A percentile compares a stretch with the other conserved stretches of the same genome.
These are phyloP conservation scores for Meleagris gallopavo DNA, from an alignment of 2,113 vertebrate species.

Conservation along the genomic window DNA sequence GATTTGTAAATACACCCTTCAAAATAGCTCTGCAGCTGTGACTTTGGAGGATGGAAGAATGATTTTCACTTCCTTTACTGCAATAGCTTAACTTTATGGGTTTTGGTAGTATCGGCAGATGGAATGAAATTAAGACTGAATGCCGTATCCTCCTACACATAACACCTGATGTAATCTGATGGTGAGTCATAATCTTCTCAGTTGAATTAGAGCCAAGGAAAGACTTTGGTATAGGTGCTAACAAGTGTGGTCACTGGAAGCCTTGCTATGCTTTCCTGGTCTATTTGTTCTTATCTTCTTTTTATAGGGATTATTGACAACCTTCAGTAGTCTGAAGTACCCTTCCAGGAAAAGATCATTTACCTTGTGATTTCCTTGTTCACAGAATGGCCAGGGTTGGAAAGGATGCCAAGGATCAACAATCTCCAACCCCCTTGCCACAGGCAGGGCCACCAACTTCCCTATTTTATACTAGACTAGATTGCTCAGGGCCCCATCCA, in stretches of 20 bases:
- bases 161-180: not conserved
- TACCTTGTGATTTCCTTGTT: not conserved
- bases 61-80: constrained; percentile 10
- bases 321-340: not conserved
- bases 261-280: not conserved
- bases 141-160: not conserved
- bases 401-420: no score
- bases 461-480: no score
- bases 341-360: not conserved
- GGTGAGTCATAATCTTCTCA: not conserved
- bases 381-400: no score
- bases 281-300: not conserved
- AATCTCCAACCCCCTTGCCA: no score
- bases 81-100: not conserved
- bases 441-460: no score
- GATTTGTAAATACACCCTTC: not conserved
- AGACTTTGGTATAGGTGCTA: not conserved
- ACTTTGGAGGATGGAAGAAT: not conserved
- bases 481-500: no score
- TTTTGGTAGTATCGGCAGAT: not conserved
- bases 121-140: not conserved
- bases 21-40: constrained; percentile 34
- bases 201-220: not conserved
- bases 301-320: not conserved
- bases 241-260: not conserved